A percentile compares a stretch with the other conserved stretches of the same genome.
phyloP scores from a whole-genome alignment of 2,888 invertebrate genomes.

The Caenorhabditis angaria region DNA sequence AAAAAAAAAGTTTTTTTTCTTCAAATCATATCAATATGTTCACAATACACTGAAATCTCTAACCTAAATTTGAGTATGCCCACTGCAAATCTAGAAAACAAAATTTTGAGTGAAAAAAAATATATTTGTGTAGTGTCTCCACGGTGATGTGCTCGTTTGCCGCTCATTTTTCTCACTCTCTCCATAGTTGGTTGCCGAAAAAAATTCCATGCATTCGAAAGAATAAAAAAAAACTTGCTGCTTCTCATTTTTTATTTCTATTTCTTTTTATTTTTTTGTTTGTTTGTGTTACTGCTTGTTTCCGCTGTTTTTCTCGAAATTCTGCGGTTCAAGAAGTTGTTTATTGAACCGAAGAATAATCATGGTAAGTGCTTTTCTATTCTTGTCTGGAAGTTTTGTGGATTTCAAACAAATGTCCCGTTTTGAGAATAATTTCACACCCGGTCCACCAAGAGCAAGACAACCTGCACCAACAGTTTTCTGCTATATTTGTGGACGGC shows the following conservation, averaged over 20 bases:
- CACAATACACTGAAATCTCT: too few relatives aligned
- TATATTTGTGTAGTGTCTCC: constrained; percentile 17
- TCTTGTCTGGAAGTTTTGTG: neutral
- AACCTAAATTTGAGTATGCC: too few relatives aligned
- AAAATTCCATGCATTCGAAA: constrained; percentile 41
- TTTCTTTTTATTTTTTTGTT: constrained; percentile 9
- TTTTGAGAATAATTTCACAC: constrained; percentile 59
- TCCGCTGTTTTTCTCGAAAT: neutral
- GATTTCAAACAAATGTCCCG: neutral
- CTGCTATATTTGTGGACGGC: constrained; percentile 80
- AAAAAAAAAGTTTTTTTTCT: too few relatives aligned
- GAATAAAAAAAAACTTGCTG: constrained; percentile 23
- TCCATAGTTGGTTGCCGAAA: constrained; percentile 16
- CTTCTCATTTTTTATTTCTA: constrained; percentile 7
- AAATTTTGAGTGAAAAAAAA: neutral
- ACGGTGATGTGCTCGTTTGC: constrained; percentile 36
- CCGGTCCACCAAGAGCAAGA: constrained; percentile 61
- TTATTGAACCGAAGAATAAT: constrained; percentile 35
- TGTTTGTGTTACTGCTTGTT: constrained; percentile 6
- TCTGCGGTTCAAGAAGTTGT: constrained; percentile 7
- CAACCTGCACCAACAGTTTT: constrained; percentile 73
- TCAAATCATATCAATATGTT: too few relatives aligned
- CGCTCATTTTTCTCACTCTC: constrained; percentile 8
- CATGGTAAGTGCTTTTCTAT: constrained; percentile 19
- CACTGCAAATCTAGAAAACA: too few relatives aligned